Percentiles rank a stretch among this genome's conserved stretches.
These are phyloP conservation scores for Siphamia tubifer DNA, from an alignment of 2,113 vertebrate species.

Conservation along the genomic window DNA sequence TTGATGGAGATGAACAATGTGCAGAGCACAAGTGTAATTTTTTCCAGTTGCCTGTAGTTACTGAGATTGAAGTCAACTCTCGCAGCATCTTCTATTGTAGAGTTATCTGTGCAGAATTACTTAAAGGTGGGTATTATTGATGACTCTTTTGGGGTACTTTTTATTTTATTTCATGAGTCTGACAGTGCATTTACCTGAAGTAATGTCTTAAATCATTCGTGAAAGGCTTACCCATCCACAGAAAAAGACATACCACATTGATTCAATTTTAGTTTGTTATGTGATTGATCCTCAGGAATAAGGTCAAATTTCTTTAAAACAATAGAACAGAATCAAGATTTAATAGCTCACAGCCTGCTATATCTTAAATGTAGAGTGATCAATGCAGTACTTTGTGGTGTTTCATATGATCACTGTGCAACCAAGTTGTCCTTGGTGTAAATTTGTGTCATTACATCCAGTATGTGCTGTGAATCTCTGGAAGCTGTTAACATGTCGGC, in stretches of 20 bases:
- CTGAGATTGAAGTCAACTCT: too few species aligned
- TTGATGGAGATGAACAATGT: not conserved
- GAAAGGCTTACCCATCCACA: not conserved
- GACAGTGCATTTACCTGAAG: not conserved
- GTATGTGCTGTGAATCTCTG: slow-evolving; percentile 54
- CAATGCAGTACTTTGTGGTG: not conserved
- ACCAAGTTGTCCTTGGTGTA: slow-evolving; percentile 7
- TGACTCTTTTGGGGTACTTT: not conserved
- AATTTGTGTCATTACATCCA: slow-evolving; percentile 28
- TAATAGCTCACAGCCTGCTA: not conserved
- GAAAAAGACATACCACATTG: not conserved
- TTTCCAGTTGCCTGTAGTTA: not conserved
- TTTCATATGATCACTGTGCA: slow-evolving; percentile 8
- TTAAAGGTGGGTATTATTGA: not conserved
- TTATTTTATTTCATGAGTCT: not conserved
- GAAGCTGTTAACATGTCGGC: slow-evolving; percentile 45
- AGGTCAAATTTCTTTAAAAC: too few species aligned
- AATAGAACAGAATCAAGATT: not conserved
- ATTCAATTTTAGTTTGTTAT: not conserved
- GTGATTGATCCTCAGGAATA: not conserved
- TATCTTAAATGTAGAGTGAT: not conserved
- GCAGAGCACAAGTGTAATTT: not conserved
- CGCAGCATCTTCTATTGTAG: too few species aligned
- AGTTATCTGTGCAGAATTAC: not conserved
- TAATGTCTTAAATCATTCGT: not conserved